Evolutionary conservation across 2,113 vertebrate genomes (phyloP), one percentile per base, ranked within the genome.

Genomic region (Sitta europaea): DNA sequence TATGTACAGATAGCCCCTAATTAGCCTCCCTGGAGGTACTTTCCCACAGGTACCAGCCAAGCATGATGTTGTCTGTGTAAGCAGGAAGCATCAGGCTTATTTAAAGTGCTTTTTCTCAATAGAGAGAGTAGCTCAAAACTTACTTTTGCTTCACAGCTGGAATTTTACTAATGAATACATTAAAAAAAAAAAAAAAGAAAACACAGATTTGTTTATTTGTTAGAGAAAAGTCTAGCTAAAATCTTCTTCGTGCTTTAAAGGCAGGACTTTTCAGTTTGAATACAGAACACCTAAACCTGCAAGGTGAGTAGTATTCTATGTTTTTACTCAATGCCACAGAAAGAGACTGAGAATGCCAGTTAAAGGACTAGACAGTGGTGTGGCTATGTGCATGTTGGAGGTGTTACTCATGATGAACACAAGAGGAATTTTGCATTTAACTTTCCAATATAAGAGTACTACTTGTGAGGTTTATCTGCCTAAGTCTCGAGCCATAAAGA

Each of bases 101-200:
- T 91, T 66, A 38, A 93, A 86, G 17, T 21, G 22, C 2, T 36
- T 81, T 87, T 87, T 66, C 55, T 59, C 13, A n/a, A 16, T 36
- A n/a, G 4, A 55, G 33, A 54, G 11, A 25, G 20, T 22, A 58
- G 15, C 8, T 70, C 59, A 88, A 43, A 77, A 59, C 29, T 57
- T 25, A 45, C 15, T 92, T 92, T 42, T 67, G 14, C 38, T 55
- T 35, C 65, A 72, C 24, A 78, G 43, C 14, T 78, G 9, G n/a
- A 62, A 23, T 89, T 86, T 9, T 54, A 27, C 24, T 71, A 74
- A 74, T 19, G 48, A 53, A 68, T 19, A 14, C 7, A 24, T 54
- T 15, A 0, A 48, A 36, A 36, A n/a, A 40, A 19, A 8, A 6
- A 23, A 11, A 3, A 3, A 29, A 22, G 40, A 5, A 7, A 13